phyloP scores from a whole-genome alignment of 2,888 invertebrate species.

The Dasypogon diadema region DNA sequence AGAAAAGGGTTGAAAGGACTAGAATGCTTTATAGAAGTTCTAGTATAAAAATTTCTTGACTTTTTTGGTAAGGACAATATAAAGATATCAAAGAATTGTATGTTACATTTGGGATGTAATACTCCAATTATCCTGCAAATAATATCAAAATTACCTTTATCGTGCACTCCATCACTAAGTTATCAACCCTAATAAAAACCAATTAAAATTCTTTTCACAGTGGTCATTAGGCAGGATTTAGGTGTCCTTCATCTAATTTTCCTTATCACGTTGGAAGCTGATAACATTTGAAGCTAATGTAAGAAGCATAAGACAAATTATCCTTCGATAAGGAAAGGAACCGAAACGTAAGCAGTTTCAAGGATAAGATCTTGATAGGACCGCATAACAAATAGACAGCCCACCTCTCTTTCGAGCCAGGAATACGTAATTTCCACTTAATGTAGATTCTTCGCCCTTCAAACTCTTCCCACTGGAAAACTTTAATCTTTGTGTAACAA shows the following conservation, averaged over 20 bases:
- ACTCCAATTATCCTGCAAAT: no score
- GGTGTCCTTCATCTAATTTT: constrained; percentile 42
- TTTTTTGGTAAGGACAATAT: no score
- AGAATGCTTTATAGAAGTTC: no score
- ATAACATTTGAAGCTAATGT: constrained; percentile 33
- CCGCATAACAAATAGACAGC: constrained; percentile 49
- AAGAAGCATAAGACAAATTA: constrained; percentile 47
- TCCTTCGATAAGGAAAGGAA: constrained; percentile 40
- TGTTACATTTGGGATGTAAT: no score
- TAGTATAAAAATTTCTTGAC: no score
- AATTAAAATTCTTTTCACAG: constrained; percentile 45
- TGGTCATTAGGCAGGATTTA: constrained; percentile 43
- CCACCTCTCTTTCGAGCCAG: constrained; percentile 40
- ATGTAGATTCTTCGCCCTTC: constrained; percentile 4
- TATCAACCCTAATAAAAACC: constrained; percentile 5
- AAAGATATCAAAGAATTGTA: no score
- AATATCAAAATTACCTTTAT: no score
- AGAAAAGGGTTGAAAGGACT: no score
- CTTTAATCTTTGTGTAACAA: constrained; percentile 6
- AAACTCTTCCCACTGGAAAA: constrained; percentile 5
- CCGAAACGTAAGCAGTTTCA: constrained; percentile 40
- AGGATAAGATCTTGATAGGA: constrained; percentile 47
- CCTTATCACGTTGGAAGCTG: constrained; percentile 27
- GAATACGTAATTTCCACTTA: constrained; percentile 49
- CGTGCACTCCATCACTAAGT: no score